Evolutionary conservation across 2,888 invertebrate genomes (phyloP), one percentile per base, ranked within the genome.

Genomic region (Nemurella pictetii): DNA sequence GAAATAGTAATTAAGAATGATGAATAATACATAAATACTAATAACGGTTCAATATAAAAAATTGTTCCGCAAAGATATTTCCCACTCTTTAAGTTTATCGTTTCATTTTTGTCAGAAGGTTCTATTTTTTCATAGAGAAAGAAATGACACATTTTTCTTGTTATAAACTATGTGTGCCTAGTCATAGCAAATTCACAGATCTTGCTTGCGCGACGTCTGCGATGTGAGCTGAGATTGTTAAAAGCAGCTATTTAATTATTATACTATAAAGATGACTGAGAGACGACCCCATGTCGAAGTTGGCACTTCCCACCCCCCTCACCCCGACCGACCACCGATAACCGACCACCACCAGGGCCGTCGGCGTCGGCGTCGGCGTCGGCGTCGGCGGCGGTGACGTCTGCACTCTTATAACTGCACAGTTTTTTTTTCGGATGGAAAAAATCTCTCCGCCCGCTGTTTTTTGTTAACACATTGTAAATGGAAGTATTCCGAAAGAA

Each of bases 141-240:
- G 55, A 29, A 82, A 82, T 82, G 36, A 82, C 82, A 90, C 90
- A 90, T 92, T 92, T 92, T 92, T 92, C 92, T 92, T 92, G 92
- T 92, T 91, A 72, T 72, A 92, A 92, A 92, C 91, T 92, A 93
- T 92, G 92, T 93, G 93, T 93, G 93, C 93, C 93, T 93, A 93
- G 93, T 93, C 92, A 92, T 87, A 75, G 80, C 80, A 35, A n/a
- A n/a, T 81, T 81, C 80, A 36, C n/a, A 55, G 9, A 55, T 55
- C 55, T 55, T 55, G n/a, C 55, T 55, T 20, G 55, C 55, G 55
- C 55, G 15, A 55, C 9, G 55, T 55, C 55, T n/a, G n/a, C 55
- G 55, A 55, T 55, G n/a, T n/a, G 55, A 55, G 75, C 26, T 28
- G 75, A 75, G 75, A n/a, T 25, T 75, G 26, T 28, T 75, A 20